Evolutionary conservation across 1,140 invertebrate species (phyloP).

Genomic region (Dendroctonus ponderosae): DNA sequence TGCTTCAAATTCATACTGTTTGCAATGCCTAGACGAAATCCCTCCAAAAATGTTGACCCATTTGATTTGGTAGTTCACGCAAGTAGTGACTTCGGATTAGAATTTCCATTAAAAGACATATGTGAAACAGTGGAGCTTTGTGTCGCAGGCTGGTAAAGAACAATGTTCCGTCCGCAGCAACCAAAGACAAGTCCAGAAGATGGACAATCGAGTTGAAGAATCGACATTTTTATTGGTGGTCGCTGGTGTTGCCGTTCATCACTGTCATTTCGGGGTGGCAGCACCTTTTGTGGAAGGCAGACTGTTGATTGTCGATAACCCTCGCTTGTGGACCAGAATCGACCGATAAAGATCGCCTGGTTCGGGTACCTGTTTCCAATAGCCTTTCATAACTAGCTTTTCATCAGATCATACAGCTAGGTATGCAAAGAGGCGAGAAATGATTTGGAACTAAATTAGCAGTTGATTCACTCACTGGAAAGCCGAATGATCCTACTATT

Average conservation of each 20-base stretch:
- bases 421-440: too few species aligned
- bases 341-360: slow-evolving; percentile 22
- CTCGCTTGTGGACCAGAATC: slow-evolving; percentile 31
- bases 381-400: slow-evolving; percentile 4
- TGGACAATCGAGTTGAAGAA: slow-evolving; percentile 15
- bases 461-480: too few species aligned
- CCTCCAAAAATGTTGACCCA: too few species aligned
- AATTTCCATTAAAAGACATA: slow-evolving; percentile 16
- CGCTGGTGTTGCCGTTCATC: slow-evolving; percentile 25
- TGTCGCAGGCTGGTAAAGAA: slow-evolving; percentile 14
- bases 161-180: slow-evolving; percentile 13
- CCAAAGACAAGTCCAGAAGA: slow-evolving; percentile 11
- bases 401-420: too few species aligned
- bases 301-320: slow-evolving; percentile 30
- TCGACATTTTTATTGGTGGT: slow-evolving; percentile 35
- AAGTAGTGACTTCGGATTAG: slow-evolving; percentile 1
- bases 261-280: slow-evolving; percentile 34
- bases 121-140: slow-evolving; percentile 10
- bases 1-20: background rate
- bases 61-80: background rate
- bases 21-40: background rate
- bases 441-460: too few species aligned
- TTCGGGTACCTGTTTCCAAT: slow-evolving; percentile 19
- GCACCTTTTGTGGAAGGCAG: slow-evolving; percentile 28
- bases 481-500: too few species aligned